Evolutionary conservation across 2,888 invertebrate genomes (phyloP).

Genomic region (Callinectes sapidus): DNA sequence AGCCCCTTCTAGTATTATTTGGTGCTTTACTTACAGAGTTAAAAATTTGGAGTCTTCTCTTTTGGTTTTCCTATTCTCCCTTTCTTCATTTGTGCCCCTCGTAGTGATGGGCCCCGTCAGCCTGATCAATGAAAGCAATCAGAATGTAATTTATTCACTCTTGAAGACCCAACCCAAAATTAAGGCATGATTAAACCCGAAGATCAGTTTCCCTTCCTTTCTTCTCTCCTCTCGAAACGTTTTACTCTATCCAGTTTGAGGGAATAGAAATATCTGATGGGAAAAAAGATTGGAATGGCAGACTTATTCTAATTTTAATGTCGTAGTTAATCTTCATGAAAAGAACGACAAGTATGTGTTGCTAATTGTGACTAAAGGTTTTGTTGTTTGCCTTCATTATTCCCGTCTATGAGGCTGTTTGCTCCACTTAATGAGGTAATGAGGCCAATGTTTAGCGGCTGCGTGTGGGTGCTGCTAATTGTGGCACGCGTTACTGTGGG

Average conservation of each 20-base stretch:
- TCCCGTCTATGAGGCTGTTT: background rate
- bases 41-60: background rate
- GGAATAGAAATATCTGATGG: background rate
- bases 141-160: background rate
- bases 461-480: background rate
- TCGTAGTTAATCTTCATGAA: background rate
- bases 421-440: background rate
- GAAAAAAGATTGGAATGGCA: background rate
- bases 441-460: background rate
- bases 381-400: background rate
- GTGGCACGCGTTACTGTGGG: background rate
- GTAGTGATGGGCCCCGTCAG: background rate
- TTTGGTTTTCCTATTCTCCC: background rate
- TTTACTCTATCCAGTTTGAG: background rate
- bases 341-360: background rate
- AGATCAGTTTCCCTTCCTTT: background rate
- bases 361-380: background rate
- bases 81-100: background rate
- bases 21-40: too few species aligned
- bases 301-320: background rate
- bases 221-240: background rate
- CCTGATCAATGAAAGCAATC: constrained; percentile 1
- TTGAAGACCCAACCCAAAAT: background rate
- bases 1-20: too few species aligned
- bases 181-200: background rate